Evolutionary conservation across 2,113 vertebrate genomes (phyloP).

Genomic region (Tragulus kanchil): DNA sequence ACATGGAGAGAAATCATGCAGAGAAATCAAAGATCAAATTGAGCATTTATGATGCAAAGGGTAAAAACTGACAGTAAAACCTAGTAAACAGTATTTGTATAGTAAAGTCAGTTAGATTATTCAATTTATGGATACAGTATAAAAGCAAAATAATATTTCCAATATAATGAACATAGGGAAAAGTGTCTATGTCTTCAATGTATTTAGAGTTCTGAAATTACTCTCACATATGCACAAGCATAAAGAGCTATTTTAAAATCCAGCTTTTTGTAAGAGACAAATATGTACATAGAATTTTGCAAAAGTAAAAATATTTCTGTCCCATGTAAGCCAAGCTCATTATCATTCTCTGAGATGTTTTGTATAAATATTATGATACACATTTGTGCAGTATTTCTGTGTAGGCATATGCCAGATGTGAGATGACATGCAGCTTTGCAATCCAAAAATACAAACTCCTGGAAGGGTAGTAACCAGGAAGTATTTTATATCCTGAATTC

Average conservation of each 20-base stretch:
- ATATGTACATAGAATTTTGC: neutral
- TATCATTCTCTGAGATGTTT: slow-evolving; percentile 63
- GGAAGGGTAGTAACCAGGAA: neutral
- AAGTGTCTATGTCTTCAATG: neutral
- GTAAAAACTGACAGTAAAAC: slow-evolving; percentile 78
- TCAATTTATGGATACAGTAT: slow-evolving; percentile 80
- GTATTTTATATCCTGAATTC: neutral
- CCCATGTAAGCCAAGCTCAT: neutral
- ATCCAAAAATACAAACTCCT: slow-evolving; percentile 39
- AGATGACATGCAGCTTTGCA: neutral
- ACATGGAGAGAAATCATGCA: slow-evolving; percentile 77
- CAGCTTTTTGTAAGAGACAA: neutral
- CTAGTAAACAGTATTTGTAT: slow-evolving; percentile 83
- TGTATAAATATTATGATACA: slow-evolving; percentile 70
- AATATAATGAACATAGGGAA: slow-evolving; percentile 52
- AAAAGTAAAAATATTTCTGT: neutral
- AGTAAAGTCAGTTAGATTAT: slow-evolving; percentile 76
- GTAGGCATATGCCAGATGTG: slow-evolving; percentile 40
- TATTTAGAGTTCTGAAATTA: slow-evolving; percentile 16
- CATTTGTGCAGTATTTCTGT: slow-evolving; percentile 54
- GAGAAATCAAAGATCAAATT: slow-evolving; percentile 79
- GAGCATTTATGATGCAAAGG: slow-evolving; percentile 70
- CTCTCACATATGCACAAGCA: neutral
- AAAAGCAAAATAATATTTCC: slow-evolving; percentile 63
- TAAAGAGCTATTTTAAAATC: slow-evolving; percentile 15